Evolutionary conservation across 2,797 vertebrate genomes (phyloP).

Genomic region (Squalus acanthias): DNA sequence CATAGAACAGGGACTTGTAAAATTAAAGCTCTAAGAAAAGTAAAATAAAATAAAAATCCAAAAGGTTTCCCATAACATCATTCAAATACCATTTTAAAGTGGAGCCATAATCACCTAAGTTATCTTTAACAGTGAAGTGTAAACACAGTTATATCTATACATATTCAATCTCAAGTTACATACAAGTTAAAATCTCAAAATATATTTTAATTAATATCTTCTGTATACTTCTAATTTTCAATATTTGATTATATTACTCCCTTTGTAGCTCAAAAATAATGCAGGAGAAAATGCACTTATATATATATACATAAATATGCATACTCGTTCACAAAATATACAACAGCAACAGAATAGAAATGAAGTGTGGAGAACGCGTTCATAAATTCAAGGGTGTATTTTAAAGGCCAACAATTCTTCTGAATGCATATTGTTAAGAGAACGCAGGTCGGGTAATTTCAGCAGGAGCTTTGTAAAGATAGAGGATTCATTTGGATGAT

Average conservation of each 20-base stretch:
- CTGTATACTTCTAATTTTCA: constrained; percentile 7
- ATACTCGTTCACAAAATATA: constrained; percentile 48
- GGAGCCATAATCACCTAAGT: background rate
- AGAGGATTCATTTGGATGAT: constrained; percentile 82
- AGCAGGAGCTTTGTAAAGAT: constrained; percentile 95
- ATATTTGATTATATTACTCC: constrained; percentile 36
- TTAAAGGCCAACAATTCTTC: constrained; percentile 96
- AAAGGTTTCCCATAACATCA: background rate
- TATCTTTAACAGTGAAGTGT: background rate
- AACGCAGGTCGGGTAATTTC: constrained; percentile 91
- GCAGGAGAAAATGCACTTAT: constrained; percentile 16
- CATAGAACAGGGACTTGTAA: background rate
- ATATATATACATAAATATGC: constrained; percentile 53
- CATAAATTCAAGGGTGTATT: constrained; percentile 71
- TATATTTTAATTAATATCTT: constrained; percentile 36
- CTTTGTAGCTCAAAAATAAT: constrained; percentile 35
- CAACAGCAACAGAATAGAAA: constrained; percentile 52
- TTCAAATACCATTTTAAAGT: background rate
- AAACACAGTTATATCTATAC: constrained; percentile 29
- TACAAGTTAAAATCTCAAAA: constrained; percentile 35
- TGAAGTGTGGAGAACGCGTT: constrained; percentile 46
- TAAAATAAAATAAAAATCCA: background rate
- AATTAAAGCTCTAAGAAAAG: background rate
- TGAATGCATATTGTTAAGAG: constrained; percentile 98
- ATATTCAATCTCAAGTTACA: constrained; percentile 11